A percentile compares a stretch with the other conserved stretches of the same genome.
Evolutionary conservation across 2,113 vertebrate genomes (phyloP).

Genomic region (Serranochromis macrocephalus): DNA sequence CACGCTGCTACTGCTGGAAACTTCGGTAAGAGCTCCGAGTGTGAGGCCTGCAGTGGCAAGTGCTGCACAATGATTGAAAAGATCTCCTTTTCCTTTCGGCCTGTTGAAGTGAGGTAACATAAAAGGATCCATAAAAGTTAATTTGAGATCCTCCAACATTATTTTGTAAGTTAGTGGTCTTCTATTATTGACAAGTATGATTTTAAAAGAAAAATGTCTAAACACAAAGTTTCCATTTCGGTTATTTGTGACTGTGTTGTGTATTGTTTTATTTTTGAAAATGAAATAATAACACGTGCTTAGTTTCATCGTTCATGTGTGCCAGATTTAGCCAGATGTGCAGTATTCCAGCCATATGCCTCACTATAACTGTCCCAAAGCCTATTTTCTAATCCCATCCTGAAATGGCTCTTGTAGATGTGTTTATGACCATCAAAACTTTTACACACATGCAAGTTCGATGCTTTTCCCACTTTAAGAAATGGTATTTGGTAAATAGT

Average conservation of each 20-base stretch:
- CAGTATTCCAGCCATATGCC: background rate
- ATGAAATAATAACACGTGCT: background rate
- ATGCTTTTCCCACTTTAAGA: background rate
- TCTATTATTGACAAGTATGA: background rate
- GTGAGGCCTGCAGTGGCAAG: background rate
- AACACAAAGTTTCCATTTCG: background rate
- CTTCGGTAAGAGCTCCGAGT: conserved; percentile 34
- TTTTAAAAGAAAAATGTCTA: background rate
- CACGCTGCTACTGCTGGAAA: background rate
- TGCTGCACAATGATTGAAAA: background rate
- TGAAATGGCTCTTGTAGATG: background rate
- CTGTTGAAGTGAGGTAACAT: background rate
- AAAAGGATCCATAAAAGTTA: background rate
- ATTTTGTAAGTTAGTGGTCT: background rate
- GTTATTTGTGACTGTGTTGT: background rate
- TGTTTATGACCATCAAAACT: background rate
- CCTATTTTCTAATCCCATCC: background rate
- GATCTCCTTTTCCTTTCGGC: background rate
- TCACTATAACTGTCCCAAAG: background rate
- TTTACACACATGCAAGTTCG: background rate
- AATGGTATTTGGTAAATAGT: background rate
- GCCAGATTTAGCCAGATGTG: background rate
- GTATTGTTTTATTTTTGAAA: background rate
- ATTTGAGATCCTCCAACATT: background rate
- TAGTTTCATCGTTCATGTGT: background rate